Percentiles rank a stretch among this genome's conserved stretches.
These are phyloP conservation scores for Prochilodus magdalenae DNA, from an alignment of 2,113 vertebrate species.

Conservation along the genomic window DNA sequence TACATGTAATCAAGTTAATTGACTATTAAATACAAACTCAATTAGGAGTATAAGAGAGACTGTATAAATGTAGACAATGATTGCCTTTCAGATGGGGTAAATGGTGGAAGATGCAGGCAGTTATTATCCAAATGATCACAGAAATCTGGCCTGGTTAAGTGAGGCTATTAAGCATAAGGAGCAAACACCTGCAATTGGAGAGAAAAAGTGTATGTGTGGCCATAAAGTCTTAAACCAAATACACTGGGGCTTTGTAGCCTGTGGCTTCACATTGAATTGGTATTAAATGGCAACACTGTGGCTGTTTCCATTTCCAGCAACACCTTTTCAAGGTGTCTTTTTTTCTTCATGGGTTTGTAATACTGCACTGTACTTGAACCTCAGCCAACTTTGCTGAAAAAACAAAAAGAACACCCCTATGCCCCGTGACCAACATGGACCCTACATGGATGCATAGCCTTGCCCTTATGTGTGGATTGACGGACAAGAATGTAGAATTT, in stretches of 20 bases:
- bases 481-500: too few relatives aligned
- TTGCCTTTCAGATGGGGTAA: conserved; percentile 65
- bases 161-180: conserved; percentile 3
- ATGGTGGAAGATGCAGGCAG: conserved; percentile 70
- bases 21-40: conserved; percentile 72
- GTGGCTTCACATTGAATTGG: conserved; percentile 8
- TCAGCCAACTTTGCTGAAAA: not conserved
- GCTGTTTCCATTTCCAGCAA: not conserved
- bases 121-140: conserved; percentile 69
- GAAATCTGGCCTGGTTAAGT: conserved; percentile 22
- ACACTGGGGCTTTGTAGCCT: conserved; percentile 28
- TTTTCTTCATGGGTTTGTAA: not conserved
- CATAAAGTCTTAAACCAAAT: conserved; percentile 2
- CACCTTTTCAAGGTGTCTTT: not conserved
- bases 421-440: too few relatives aligned
- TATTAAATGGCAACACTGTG: not conserved
- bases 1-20: conserved; percentile 75
- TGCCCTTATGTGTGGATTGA: too few relatives aligned
- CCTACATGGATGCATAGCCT: too few relatives aligned
- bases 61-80: conserved; percentile 61
- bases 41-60: conserved; percentile 60
- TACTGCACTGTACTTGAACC: not conserved
- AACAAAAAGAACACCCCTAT: not conserved
- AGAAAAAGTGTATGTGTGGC: not conserved
- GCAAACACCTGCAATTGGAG: not conserved